phyloP scores from a whole-genome alignment of 1,140 invertebrate species.

The Teleopsis dalmanni region DNA sequence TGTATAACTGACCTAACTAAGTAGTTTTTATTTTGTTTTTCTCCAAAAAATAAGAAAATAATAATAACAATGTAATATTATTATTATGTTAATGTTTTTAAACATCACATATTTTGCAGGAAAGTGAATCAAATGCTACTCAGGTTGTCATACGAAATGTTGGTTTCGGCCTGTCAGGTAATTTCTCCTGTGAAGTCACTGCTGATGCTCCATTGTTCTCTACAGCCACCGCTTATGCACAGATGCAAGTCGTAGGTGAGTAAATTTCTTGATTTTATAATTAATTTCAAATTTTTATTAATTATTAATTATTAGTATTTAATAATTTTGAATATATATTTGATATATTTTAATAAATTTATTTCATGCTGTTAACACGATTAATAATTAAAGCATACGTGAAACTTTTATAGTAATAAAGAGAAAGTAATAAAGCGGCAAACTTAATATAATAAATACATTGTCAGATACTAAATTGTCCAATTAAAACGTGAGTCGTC shows the following conservation, averaged over 20 bases:
- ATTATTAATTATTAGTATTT: not conserved
- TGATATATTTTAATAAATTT: too few relatives aligned
- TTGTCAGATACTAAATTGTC: too few relatives aligned
- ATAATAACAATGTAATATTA: not conserved
- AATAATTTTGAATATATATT: too few relatives aligned
- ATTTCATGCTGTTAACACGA: too few relatives aligned
- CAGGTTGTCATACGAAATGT: conserved; percentile 65
- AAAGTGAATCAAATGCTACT: conserved; percentile 61
- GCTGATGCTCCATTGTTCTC: conserved; percentile 69
- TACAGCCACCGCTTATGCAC: conserved; percentile 55
- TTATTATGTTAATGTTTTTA: conserved; percentile 5
- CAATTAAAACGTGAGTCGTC: too few relatives aligned
- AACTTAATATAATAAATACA: too few relatives aligned
- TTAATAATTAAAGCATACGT: too few relatives aligned
- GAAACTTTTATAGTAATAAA: too few relatives aligned
- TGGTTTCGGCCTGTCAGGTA: conserved; percentile 65
- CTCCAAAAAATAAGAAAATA: not conserved
- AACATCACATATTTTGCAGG: conserved; percentile 47
- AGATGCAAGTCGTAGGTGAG: conserved; percentile 70
- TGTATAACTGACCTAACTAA: too few relatives aligned
- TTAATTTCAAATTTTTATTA: not conserved
- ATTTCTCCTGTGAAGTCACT: conserved; percentile 79
- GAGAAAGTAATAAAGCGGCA: too few relatives aligned
- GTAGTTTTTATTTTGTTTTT: not conserved
- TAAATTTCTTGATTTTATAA: conserved; percentile 16